Percentiles rank a stretch among this genome's conserved stretches.
phyloP scores from a whole-genome alignment of 2,888 invertebrate species.

The Drepana falcataria region DNA sequence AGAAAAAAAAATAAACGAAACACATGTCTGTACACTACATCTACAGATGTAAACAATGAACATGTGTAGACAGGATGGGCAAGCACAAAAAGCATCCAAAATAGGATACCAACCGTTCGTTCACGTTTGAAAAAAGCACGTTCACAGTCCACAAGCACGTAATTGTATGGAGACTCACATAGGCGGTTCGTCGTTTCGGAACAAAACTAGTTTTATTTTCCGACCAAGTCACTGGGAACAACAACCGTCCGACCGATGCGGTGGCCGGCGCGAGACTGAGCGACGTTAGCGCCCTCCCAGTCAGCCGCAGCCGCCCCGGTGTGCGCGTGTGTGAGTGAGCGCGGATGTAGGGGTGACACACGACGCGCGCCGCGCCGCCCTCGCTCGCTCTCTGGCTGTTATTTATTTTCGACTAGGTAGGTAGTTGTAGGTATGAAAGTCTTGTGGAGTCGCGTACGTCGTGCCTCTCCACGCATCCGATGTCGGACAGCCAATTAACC shows the following conservation, averaged over 20 bases:
- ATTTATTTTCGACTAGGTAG: constrained; percentile 53
- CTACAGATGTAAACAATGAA: constrained; percentile 66
- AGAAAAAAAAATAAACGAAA: constrained; percentile 44
- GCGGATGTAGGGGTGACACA: constrained; percentile 39
- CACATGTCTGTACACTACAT: constrained; percentile 52
- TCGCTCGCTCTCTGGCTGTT: constrained; percentile 51
- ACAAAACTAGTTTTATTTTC: constrained; percentile 73
- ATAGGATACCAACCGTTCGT: constrained; percentile 67
- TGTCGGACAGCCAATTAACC: constrained; percentile 19
- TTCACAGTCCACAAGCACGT: constrained; percentile 68
- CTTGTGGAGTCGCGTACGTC: constrained; percentile 12
- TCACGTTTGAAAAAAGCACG: constrained; percentile 56
- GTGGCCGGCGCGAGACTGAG: constrained; percentile 78
- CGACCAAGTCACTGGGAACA: constrained; percentile 58
- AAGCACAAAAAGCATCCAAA: constrained; percentile 30
- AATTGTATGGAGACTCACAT: constrained; percentile 51
- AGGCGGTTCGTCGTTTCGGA: constrained; percentile 60
- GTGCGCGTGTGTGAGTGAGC: constrained; percentile 48
- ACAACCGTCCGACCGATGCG: constrained; percentile 53
- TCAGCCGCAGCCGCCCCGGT: constrained; percentile 39
- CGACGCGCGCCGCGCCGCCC: constrained; percentile 34
- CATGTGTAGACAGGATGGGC: constrained; percentile 46
- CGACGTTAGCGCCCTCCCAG: constrained; percentile 67
- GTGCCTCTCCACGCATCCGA: constrained; percentile 5
- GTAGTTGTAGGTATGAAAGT: background rate